phyloP scores from a whole-genome alignment of 2,113 vertebrate genomes.

The Helogale parvula region DNA sequence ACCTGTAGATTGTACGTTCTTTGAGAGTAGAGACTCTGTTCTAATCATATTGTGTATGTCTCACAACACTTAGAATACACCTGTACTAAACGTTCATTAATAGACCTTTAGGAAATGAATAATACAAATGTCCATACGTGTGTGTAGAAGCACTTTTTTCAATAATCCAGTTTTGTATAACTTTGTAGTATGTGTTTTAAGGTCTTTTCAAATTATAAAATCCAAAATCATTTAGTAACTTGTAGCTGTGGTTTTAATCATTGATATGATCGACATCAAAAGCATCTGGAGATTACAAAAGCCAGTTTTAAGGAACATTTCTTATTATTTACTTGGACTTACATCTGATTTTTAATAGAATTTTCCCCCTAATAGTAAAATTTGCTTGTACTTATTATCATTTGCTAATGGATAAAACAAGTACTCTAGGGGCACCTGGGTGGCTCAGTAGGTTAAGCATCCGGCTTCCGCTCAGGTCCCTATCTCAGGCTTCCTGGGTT shows the following conservation, averaged over 20 bases:
- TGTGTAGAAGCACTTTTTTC: background rate
- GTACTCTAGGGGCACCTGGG: background rate
- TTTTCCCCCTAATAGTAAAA: background rate
- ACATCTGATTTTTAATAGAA: background rate
- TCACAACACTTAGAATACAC: background rate
- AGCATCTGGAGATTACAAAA: background rate
- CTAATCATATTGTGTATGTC: background rate
- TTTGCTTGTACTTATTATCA: background rate
- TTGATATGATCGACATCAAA: background rate
- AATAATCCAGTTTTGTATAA: background rate
- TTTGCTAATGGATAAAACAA: background rate
- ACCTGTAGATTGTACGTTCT: background rate
- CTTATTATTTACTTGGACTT: background rate
- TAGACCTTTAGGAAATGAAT: background rate
- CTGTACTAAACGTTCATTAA: background rate
- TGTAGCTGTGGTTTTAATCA: conserved; percentile 6
- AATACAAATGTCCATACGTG: background rate
- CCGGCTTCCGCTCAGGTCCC: no score
- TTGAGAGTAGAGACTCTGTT: background rate
- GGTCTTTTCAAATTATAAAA: conserved; percentile 3
- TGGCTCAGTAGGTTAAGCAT: no score
- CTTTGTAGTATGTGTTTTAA: background rate
- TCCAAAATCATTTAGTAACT: background rate
- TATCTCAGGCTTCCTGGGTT: no score
- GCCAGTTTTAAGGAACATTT: background rate